Conservation (phyloP, 1,140 invertebrate genomes). For the Gryllus bimaculatus region DNA sequence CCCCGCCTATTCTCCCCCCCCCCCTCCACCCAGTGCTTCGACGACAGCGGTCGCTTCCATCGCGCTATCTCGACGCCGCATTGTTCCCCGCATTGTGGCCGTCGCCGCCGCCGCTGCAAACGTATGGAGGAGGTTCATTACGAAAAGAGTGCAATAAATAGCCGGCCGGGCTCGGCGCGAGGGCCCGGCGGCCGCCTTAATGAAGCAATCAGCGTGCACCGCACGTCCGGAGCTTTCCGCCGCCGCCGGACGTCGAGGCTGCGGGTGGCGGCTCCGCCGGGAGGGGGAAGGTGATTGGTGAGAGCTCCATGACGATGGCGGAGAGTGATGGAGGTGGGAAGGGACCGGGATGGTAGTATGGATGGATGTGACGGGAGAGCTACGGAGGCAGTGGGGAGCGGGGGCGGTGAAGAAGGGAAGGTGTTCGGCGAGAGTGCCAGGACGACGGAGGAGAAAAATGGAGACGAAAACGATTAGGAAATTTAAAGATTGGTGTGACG, state of each 20-base stretch:
- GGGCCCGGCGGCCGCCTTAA: not conserved
- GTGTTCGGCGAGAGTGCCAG: too few relatives aligned
- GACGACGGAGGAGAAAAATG: too few relatives aligned
- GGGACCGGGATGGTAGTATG: not conserved
- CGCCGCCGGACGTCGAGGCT: not conserved
- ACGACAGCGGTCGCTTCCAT: too few relatives aligned
- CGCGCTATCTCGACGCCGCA: not conserved
- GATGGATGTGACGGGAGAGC: too few relatives aligned
- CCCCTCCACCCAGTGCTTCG: not conserved
- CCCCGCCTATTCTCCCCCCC: not conserved
- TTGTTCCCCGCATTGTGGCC: not conserved
- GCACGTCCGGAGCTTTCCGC: not conserved
- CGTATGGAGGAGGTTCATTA: conserved; percentile 3
- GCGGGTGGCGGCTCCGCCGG: not conserved
- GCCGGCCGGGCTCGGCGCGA: not conserved
- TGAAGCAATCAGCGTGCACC: not conserved
- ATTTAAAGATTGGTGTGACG: too few relatives aligned
- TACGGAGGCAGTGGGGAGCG: too few relatives aligned
- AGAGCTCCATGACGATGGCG: not conserved
- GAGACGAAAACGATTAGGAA: too few relatives aligned
- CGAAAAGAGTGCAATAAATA: not conserved
- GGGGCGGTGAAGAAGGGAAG: too few relatives aligned
- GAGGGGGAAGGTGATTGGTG: not conserved
- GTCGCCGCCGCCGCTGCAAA: not conserved
- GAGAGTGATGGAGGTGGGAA: too few relatives aligned